Base-by-base conservation (phyloP, 1,140 invertebrate genomes). In the Paralvinella palmiformis region DNA sequence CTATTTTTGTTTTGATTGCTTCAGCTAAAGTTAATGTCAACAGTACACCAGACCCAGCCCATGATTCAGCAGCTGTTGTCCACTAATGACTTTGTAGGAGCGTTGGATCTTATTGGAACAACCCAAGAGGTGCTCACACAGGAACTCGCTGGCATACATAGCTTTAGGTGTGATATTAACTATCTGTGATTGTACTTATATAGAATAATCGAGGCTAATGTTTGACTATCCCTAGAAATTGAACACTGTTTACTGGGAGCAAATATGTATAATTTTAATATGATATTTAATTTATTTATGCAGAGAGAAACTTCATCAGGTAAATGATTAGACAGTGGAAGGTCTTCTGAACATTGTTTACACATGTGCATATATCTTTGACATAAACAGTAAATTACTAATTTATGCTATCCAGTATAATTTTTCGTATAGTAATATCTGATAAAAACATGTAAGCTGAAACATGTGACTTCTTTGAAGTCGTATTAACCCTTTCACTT, bases 21-120 rank as follows among this genome's bases (percentile, higher is more conserved):
- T 31, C 76, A 94, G 83, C 82, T 97, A 24, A 91, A 93, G 78
- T 80, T 96, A 56, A 96, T 98, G 89, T 86, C 90, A 31, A 96
- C 92, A 1, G 92, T 99, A 5, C 88, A 97, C 78, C 94, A 99
- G 84, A 98, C 96, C 52, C 96, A 99, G 79, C 91, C 93, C 2
- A 98, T 93, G 75, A 91, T 99, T 72, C 95, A 98, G 77, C 83
- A 94, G 45, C 82, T 98, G 13, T 83, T 99, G 20, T 94, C 94
- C 59, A 94, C 92, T 6, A 93, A 92, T 67, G 96, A 99, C 81
- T 99, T 96, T 85, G 94, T 96, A 35, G 94, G 93, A 32, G 96
- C 96, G 1, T 82, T 99, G 44, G 96, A 99, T 83, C 85, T 98
- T 50, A 99, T 99, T 68, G 87, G 91, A 62, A 95, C 93, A 1